Conservation (phyloP, 2,113 vertebrate genomes). For the Chinchilla lanigera region DNA sequence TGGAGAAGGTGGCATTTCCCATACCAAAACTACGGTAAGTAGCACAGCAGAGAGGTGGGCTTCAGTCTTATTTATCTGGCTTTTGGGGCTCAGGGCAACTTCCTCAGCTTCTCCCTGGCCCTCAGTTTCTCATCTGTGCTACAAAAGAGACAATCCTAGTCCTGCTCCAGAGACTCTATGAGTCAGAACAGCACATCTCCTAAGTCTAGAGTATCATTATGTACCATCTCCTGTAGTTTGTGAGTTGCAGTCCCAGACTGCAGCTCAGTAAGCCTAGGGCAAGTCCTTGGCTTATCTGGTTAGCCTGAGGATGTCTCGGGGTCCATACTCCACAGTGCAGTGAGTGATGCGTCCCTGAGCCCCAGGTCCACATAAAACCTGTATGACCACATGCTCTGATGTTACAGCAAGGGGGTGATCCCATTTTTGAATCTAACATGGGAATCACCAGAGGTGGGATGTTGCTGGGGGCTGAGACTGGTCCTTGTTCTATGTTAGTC, state of each 20-base stretch:
- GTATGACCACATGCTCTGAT: neutral
- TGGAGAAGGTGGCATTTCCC: conserved; percentile 86
- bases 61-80: neutral
- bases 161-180: neutral
- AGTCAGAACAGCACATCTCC: neutral
- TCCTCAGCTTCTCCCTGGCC: neutral
- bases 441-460: neutral
- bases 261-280: neutral
- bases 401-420: neutral
- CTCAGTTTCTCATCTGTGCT: conserved; percentile 51
- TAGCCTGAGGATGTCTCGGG: neutral
- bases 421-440: neutral
- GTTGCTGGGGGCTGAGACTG: neutral
- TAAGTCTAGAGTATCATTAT: neutral
- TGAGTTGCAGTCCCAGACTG: neutral
- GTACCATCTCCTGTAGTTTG: neutral
- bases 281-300: neutral
- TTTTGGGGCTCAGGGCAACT: neutral
- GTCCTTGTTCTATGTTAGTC: neutral
- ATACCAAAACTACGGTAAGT: conserved; percentile 88
- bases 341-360: neutral
- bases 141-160: neutral
- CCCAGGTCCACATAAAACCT: neutral
- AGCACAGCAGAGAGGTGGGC: neutral
- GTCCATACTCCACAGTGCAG: neutral